Evolutionary conservation across 2,113 vertebrate genomes (phyloP).

Genomic region (Zosterops lateralis): DNA sequence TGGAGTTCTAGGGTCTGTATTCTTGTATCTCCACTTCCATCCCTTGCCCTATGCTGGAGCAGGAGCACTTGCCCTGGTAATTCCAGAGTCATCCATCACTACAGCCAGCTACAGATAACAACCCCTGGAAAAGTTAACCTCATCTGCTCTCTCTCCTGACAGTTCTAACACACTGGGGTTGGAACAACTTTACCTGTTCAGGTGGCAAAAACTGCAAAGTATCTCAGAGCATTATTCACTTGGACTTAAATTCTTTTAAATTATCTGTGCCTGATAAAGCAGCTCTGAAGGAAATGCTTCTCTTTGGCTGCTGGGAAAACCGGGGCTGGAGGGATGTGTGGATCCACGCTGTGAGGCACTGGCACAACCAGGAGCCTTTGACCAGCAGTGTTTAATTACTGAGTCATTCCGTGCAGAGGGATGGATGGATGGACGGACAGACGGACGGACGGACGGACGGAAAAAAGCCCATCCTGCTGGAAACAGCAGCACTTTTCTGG

Average conservation of each 20-base stretch:
- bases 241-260: not conserved
- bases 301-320: not conserved
- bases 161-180: not conserved
- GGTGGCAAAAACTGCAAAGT: not conserved
- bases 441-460: too few relatives aligned
- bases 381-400: not conserved
- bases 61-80: not conserved
- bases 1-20: not conserved
- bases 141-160: not conserved
- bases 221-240: not conserved
- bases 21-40: not conserved
- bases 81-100: not conserved
- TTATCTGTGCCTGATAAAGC: not conserved
- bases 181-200: not conserved
- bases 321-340: not conserved
- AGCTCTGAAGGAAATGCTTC: not conserved
- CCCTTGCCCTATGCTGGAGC: not conserved
- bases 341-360: rapidly evolving
- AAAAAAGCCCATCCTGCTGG: not conserved
- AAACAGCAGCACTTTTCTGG: not conserved
- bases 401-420: not conserved
- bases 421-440: not conserved
- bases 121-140: not conserved
- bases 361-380: not conserved
- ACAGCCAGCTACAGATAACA: not conserved